phyloP scores from a whole-genome alignment of 2,113 vertebrate genomes.

The Numida meleagris region DNA sequence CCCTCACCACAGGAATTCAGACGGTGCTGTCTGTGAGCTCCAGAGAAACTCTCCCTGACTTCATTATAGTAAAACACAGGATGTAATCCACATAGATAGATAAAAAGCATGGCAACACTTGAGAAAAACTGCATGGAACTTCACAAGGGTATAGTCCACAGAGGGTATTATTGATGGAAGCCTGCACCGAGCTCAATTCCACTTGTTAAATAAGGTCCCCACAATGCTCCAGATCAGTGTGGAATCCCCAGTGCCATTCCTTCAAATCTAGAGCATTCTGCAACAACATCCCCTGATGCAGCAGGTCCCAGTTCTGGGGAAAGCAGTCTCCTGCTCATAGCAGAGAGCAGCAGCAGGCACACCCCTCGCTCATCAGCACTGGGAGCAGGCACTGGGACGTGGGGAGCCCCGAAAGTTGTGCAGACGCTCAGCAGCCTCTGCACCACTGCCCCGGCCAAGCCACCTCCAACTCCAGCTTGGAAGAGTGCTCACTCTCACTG shows the following conservation, averaged over 20 bases:
- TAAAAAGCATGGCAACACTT: neutral
- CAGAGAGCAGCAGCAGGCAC: neutral
- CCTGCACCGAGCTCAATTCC: neutral
- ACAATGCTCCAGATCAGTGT: neutral
- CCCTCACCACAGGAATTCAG: neutral
- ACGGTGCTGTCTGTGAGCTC: neutral
- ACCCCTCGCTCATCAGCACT: neutral
- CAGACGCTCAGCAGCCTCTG: neutral
- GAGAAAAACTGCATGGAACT: neutral
- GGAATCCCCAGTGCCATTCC: neutral
- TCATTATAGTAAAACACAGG: neutral
- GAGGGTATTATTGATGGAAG: conserved; percentile 13
- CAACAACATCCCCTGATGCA: neutral
- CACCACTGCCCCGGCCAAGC: fast-evolving
- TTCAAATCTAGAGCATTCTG: neutral
- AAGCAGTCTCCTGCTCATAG: neutral
- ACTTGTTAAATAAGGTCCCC: neutral
- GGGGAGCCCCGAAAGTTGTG: neutral
- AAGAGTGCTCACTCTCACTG: fast-evolving
- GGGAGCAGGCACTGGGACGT: fast-evolving
- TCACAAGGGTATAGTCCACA: neutral
- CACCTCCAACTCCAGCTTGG: neutral
- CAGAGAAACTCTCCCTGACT: neutral
- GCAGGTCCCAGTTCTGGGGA: neutral
- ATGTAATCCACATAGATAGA: neutral